Evolutionary conservation across 2,797 vertebrate species (phyloP), one percentile per base, ranked within the genome.

Genomic region (Periophthalmus magnuspinnatus): DNA sequence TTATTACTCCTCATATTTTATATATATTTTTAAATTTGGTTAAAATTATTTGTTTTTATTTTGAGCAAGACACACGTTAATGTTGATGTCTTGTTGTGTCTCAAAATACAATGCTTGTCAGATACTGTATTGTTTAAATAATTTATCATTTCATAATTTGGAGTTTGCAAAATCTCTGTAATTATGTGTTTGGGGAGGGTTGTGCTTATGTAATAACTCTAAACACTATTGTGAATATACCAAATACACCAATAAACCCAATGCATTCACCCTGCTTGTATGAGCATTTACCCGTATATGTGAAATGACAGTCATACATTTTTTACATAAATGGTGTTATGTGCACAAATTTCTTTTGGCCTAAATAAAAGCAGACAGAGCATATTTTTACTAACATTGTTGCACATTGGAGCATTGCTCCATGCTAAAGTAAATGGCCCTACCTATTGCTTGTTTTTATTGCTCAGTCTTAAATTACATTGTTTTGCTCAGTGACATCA

Each of bases 401-500:
- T 96, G 95, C 3, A 96, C 95, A 95, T 87, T 67, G 88, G 93
- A 94, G 93, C 94, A 85, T 92, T 93, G 95, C 93, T 91, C 92
- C 83, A 74, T 88, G 80, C 88, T 92, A 94, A 96, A 96, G 96
- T 92, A 95, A 90, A 92, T 75, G 80, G 82, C 84, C 88, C 90
- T 85, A 82, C 91, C 93, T 90, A 87, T 88, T 91, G 88, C 86
- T 84, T 67, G 82, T 90, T 94, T 94, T 95, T 94, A 97, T 96
- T 94, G 94, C 93, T 91, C 91, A 87, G 72, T 88, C 69, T 86
- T 77, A 94, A 95, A 97, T 97, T 95, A 93, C 95, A 95, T 97
- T 97, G 94, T 96, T 94, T 92, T 91, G 28, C 81, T 48, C 86
- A 78, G 89, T 96, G 95, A 97, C 95, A 97, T 96, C 94, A 97